phyloP scores from a whole-genome alignment of 2,113 vertebrate species.

The Clupea harengus region DNA sequence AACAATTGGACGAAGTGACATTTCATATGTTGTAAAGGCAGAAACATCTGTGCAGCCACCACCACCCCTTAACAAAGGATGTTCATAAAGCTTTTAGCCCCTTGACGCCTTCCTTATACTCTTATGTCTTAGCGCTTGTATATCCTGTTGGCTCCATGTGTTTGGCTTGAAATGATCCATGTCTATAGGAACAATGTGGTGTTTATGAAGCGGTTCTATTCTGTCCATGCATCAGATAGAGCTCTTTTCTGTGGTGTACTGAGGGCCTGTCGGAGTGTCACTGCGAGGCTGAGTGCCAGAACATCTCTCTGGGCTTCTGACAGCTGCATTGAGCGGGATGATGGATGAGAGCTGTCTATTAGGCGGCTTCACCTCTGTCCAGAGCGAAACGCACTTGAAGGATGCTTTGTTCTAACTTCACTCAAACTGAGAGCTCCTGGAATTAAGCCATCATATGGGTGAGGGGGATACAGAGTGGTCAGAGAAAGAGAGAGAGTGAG shows the following conservation, averaged over 20 bases:
- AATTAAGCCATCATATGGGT: conserved; percentile 72
- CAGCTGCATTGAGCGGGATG: conserved; percentile 72
- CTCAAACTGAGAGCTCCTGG: conserved; percentile 62
- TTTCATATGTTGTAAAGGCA: neutral
- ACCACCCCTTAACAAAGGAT: neutral
- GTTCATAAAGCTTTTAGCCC: neutral
- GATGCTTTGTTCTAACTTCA: conserved; percentile 67
- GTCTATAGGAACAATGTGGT: neutral
- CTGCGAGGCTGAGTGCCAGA: conserved; percentile 60
- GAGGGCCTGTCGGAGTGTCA: conserved; percentile 52
- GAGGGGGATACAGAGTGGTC: conserved; percentile 26
- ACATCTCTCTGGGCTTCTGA: conserved; percentile 70
- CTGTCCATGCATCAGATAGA: neutral
- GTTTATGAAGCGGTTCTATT: neutral
- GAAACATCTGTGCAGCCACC: neutral
- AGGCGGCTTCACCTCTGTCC: conserved; percentile 76
- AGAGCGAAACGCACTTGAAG: conserved; percentile 72
- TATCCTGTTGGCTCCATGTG: neutral
- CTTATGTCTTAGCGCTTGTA: neutral
- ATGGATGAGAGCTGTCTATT: conserved; percentile 81
- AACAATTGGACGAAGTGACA: neutral
- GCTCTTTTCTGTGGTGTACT: conserved; percentile 33
- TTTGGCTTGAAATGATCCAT: neutral
- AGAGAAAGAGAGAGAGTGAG: neutral
- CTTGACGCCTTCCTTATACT: neutral